Evolutionary conservation across 2,888 invertebrate species (phyloP).

Genomic region (Thymelicus acteon): DNA sequence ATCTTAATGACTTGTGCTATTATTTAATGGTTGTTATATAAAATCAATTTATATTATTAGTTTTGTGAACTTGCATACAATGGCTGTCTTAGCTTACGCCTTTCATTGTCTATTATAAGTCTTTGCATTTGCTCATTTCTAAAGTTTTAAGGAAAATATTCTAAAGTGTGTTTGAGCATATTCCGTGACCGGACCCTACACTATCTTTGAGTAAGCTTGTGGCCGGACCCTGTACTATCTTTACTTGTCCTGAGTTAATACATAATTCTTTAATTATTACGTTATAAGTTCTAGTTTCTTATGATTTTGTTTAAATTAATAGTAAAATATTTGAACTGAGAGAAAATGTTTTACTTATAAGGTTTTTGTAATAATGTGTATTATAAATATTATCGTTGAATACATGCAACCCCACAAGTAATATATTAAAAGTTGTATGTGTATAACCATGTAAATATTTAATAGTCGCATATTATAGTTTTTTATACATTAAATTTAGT

Average conservation of each 20-base stretch:
- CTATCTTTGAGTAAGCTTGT: neutral
- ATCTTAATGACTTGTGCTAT: conserved; percentile 32
- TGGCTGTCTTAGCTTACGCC: conserved; percentile 43
- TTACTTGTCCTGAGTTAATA: conserved; percentile 19
- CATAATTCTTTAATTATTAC: conserved; percentile 44
- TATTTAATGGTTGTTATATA: conserved; percentile 31
- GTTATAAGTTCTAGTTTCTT: conserved; percentile 38
- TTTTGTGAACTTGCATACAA: conserved; percentile 39
- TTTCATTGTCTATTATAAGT: conserved; percentile 62
- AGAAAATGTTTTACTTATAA: conserved; percentile 48
- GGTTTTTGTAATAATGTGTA: conserved; percentile 47
- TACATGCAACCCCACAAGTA: conserved; percentile 50
- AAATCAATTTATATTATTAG: conserved; percentile 31
- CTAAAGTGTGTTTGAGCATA: conserved; percentile 13
- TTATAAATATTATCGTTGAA: conserved; percentile 45
- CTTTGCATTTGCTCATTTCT: conserved; percentile 69
- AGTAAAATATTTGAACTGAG: conserved; percentile 54
- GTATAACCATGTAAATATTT: conserved; percentile 76
- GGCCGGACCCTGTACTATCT: neutral
- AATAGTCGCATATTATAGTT: conserved; percentile 59
- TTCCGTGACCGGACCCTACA: neutral
- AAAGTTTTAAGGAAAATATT: conserved; percentile 10
- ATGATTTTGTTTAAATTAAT: conserved; percentile 48
- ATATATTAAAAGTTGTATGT: conserved; percentile 58
- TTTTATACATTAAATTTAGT: conserved; percentile 69